phyloP scores from a whole-genome alignment of 35 echinoderm and acorn worm species.

The Ophioderma brevispina region DNA sequence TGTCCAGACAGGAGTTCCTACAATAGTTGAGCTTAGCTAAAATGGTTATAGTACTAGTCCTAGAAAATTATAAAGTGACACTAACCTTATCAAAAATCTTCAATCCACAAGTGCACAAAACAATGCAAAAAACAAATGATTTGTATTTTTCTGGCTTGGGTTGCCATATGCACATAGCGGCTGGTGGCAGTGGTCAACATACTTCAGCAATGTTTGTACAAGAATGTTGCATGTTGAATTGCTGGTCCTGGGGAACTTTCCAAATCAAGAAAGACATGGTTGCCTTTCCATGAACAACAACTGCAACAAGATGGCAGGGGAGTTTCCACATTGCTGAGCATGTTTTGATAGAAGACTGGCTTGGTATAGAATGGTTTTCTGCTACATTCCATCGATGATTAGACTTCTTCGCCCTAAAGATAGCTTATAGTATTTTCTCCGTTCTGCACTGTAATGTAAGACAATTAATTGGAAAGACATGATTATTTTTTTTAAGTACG shows the following conservation, averaged over 20 bases:
- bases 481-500: too few relatives aligned
- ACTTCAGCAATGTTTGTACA: slow-evolving; percentile 4
- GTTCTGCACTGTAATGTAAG: slow-evolving; percentile 38
- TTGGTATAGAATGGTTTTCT: slow-evolving; percentile 41
- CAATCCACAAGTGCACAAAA: neutral
- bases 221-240: slow-evolving; percentile 44
- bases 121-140: neutral
- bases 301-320: slow-evolving; percentile 28
- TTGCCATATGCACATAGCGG: neutral
- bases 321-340: slow-evolving; percentile 37
- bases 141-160: neutral
- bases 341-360: slow-evolving; percentile 2
- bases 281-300: slow-evolving; percentile 25
- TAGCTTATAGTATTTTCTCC: slow-evolving; percentile 54
- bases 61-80: too few relatives aligned
- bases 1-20: too few relatives aligned
- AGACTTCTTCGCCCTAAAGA: slow-evolving; percentile 22
- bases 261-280: slow-evolving; percentile 39
- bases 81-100: neutral
- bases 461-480: too few relatives aligned
- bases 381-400: slow-evolving; percentile 61
- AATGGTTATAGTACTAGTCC: too few relatives aligned
- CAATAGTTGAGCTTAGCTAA: too few relatives aligned
- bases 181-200: neutral
- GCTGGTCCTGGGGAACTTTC: slow-evolving; percentile 41